Evolutionary conservation across 2,888 invertebrate species (phyloP).

Genomic region (Clanis bilineata): DNA sequence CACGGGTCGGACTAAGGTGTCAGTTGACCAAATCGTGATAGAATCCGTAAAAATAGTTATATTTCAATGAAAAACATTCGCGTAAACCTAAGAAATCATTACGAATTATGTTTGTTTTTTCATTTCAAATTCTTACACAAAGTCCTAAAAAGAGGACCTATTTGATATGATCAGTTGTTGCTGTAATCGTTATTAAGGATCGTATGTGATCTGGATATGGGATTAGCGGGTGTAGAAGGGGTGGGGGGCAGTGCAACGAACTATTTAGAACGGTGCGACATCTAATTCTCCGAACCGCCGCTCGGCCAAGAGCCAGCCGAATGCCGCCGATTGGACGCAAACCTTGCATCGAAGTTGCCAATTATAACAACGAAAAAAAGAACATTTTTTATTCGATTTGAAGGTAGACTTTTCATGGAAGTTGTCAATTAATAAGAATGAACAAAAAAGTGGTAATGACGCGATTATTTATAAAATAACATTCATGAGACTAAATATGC

Average conservation of each 20-base stretch:
- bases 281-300: conserved; percentile 55
- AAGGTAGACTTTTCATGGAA: neutral
- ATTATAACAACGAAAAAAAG: neutral
- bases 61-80: too few species aligned
- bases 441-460: neutral
- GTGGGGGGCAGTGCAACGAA: conserved; percentile 59
- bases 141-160: neutral
- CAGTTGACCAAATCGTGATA: too few species aligned
- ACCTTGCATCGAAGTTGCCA: conserved; percentile 11
- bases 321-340: conserved; percentile 26
- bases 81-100: too few species aligned
- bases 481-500: neutral
- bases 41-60: too few species aligned
- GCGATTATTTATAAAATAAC: neutral
- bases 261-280: conserved; percentile 65
- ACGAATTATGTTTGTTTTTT: neutral
- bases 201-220: conserved; percentile 3
- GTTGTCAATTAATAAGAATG: neutral
- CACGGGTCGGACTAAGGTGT: too few species aligned
- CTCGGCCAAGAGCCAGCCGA: conserved; percentile 49
- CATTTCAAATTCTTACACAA: neutral
- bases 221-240: neutral
- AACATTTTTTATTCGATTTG: neutral
- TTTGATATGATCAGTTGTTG: neutral
- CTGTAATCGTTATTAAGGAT: neutral